Percentiles rank a stretch among this genome's conserved stretches.
Evolutionary conservation across 2,888 invertebrate species (phyloP).

Genomic region (Clitarchus hookeri): DNA sequence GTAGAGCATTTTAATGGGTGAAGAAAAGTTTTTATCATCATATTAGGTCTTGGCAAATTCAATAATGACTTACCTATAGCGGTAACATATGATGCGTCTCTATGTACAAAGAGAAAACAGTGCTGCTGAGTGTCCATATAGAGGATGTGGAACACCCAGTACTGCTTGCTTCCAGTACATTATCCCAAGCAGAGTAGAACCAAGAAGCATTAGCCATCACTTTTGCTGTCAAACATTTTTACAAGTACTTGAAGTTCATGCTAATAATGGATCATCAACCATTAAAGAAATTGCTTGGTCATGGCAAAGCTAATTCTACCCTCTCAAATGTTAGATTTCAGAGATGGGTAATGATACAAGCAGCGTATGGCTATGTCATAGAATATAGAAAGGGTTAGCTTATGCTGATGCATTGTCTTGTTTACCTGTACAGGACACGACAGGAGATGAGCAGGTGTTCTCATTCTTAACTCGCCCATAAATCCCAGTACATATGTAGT

Average conservation of each 20-base stretch:
- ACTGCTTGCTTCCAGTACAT: conserved; percentile 16
- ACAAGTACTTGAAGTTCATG: too few relatives aligned
- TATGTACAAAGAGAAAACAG: too few relatives aligned
- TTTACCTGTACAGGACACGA: not conserved
- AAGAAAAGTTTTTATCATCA: not conserved
- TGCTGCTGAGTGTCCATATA: not conserved
- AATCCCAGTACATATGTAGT: too few relatives aligned
- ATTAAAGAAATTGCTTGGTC: conserved; percentile 17
- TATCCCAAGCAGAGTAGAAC: not conserved
- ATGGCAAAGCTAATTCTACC: conserved; percentile 24
- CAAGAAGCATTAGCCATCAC: not conserved
- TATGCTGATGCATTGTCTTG: conserved; percentile 29
- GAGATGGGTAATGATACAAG: conserved; percentile 27
- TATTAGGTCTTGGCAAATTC: not conserved
- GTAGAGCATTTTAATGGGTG: not conserved
- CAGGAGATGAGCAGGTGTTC: too few relatives aligned
- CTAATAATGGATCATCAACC: not conserved
- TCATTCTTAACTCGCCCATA: too few relatives aligned
- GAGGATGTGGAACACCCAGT: conserved; percentile 22
- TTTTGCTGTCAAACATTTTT: too few relatives aligned
- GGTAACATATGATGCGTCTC: not conserved
- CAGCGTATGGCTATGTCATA: conserved; percentile 18
- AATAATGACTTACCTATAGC: conserved; percentile 2
- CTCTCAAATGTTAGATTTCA: conserved; percentile 21
- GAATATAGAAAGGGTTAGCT: conserved; percentile 15